Evolutionary conservation across 2,797 vertebrate genomes (phyloP).

Genomic region (Lepilemur septentrionalis): DNA sequence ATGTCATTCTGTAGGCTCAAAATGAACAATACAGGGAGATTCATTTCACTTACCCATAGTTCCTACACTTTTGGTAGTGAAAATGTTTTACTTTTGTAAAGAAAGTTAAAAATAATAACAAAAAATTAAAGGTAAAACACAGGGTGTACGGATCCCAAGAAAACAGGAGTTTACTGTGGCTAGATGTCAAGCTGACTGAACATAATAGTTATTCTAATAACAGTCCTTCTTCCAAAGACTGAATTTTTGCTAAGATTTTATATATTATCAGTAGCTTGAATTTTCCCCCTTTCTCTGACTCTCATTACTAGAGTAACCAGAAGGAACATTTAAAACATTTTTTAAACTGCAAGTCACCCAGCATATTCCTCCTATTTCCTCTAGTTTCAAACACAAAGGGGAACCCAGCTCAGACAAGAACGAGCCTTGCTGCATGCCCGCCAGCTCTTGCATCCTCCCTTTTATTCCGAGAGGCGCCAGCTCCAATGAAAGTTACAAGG

Average conservation of each 20-base stretch:
- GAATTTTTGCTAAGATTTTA: conserved; percentile 1
- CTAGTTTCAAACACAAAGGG: conserved; percentile 41
- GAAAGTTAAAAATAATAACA: conserved; percentile 58
- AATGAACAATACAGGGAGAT: not conserved
- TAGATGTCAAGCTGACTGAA: conserved; percentile 44
- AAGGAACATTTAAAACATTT: conserved; percentile 12
- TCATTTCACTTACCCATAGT: not conserved
- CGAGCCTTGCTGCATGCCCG: conserved; percentile 9
- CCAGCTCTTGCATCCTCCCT: conserved; percentile 51
- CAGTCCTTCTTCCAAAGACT: not conserved
- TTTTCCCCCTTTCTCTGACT: conserved; percentile 46
- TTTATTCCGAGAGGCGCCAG: conserved; percentile 60
- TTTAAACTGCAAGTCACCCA: not conserved
- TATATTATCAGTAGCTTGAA: conserved; percentile 31
- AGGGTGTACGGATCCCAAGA: conserved; percentile 41
- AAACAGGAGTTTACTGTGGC: conserved; percentile 49
- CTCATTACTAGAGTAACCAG: conserved; percentile 35
- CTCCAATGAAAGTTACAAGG: conserved; percentile 58
- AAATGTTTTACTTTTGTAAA: conserved; percentile 50
- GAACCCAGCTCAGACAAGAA: conserved; percentile 57
- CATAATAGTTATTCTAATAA: not conserved
- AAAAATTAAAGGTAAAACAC: conserved; percentile 58
- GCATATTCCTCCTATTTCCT: conserved; percentile 17
- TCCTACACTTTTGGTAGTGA: conserved; percentile 27
- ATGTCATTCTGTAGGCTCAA: not conserved